Conservation (phyloP, 2,797 vertebrate genomes). For the Molossus molossus region DNA sequence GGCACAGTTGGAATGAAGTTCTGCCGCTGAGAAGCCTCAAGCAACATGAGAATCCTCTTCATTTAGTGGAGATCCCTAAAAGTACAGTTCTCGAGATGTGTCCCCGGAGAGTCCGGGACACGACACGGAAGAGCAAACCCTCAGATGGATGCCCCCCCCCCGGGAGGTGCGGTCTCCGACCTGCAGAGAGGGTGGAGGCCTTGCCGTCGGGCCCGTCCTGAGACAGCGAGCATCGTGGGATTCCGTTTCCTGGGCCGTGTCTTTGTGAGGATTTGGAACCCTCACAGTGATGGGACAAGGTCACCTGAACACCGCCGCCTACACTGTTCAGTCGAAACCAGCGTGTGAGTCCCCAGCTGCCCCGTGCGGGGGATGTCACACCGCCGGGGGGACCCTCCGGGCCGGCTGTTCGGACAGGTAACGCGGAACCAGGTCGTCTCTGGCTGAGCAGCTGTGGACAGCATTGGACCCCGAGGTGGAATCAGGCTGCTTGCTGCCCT, state of each 20-base stretch:
- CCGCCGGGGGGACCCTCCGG: rapidly evolving
- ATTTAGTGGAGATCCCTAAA: conserved; percentile 30
- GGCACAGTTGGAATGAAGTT: not conserved
- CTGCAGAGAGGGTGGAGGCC: rapidly evolving
- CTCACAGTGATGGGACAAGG: rapidly evolving
- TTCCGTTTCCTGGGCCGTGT: rapidly evolving
- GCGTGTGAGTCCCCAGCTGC: no score
- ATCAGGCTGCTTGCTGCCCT: rapidly evolving
- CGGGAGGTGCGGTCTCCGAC: rapidly evolving
- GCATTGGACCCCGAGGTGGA: rapidly evolving
- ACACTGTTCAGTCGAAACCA: rapidly evolving
- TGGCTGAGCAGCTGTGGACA: rapidly evolving
- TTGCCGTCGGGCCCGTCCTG: rapidly evolving
- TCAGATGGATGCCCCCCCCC: rapidly evolving
- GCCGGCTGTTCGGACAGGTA: not conserved
- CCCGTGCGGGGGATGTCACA: not conserved
- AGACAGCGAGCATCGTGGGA: rapidly evolving
- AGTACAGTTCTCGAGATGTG: not conserved
- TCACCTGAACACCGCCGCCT: rapidly evolving
- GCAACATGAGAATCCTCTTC: not conserved
- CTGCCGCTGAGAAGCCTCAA: not conserved
- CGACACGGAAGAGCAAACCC: not conserved
- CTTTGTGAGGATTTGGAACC: not conserved
- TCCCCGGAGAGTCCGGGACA: not conserved
- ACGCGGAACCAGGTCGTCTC: rapidly evolving